Base-by-base conservation (phyloP, 2,888 invertebrate species). In the Entomobrya multifasciata region DNA sequence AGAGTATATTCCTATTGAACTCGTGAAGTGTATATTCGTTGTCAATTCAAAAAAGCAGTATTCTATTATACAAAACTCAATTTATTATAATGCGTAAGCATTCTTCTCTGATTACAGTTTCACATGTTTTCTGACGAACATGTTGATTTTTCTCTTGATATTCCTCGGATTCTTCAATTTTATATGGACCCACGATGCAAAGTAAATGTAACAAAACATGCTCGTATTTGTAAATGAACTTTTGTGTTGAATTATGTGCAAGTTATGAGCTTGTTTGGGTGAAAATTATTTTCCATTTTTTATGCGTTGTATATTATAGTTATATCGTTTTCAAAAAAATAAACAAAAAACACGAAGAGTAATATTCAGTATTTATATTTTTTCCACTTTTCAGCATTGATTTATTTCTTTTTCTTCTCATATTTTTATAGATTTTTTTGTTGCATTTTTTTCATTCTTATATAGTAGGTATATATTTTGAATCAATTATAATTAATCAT, bases 381-480 rank as follows among this genome's bases (percentile, higher is more conserved):
- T 74, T 79, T 74, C 36, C 30, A 82, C 74, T 60, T 74, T 83
- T 83, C 82, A 76, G 60, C 82, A 76, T 83, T 83, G 82, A 83
- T 83, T 83, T 83, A 83, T 83, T 83, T 76, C 62, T 49, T 83
- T 83, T 83, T 74, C 22, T 83, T 65, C 17, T 82, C 27, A 2
- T 77, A 22, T 60, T 60, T 60, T 77, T 57, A 57, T 8, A 20
- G 20, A 20, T 25, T 30, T 65, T 17, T 72, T 41, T 36, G 25
- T 47, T 20, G 15, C 41, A 41, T 52, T 76, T 76, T 76, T 44
- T 72, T 13, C 74, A 82, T 82, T 55, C 70, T 74, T 60, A 15
- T 44, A 22, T 72, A 55, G 36, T 36, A 36, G 36, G 36, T 8
- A 36, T 36, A 36, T 36, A 36, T 36, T 25, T 62, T 57, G 47